Percentiles rank a stretch among this genome's conserved stretches.
phyloP scores from a whole-genome alignment of 2,113 vertebrate species.

The Oxygymnocypris stewartii region DNA sequence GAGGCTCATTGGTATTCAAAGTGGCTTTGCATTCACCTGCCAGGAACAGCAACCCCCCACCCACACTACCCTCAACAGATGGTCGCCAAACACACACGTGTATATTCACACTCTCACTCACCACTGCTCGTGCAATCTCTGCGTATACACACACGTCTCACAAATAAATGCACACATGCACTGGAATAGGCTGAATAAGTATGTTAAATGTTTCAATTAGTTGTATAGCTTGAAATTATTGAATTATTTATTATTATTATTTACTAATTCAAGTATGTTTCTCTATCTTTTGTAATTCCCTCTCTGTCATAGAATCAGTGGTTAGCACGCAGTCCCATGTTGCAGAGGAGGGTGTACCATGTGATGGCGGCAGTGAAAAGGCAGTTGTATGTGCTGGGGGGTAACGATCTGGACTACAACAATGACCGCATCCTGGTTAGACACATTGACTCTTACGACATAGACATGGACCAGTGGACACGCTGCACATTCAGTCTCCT shows the following conservation, averaged over 20 bases:
- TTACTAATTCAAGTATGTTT: not conserved
- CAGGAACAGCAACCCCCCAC: constrained; percentile 77
- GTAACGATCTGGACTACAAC: constrained; percentile 96
- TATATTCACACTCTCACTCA: constrained; percentile 49
- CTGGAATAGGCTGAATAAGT: not conserved
- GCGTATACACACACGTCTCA: not conserved
- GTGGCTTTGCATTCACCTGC: constrained; percentile 75
- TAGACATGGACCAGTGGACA: constrained; percentile 93
- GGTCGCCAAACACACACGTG: constrained; percentile 62
- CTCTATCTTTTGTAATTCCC: not conserved
- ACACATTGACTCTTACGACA: constrained; percentile 92
- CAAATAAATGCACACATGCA: constrained; percentile 42
- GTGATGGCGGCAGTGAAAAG: constrained; percentile 93
- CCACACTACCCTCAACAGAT: constrained; percentile 80
- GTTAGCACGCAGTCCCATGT: constrained; percentile 90
- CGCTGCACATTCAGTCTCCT: constrained; percentile 92
- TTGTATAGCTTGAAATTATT: not conserved
- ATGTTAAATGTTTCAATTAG: not conserved
- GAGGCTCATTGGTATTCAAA: constrained; percentile 78
- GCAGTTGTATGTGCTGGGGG: constrained; percentile 91
- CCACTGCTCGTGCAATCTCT: constrained; percentile 41
- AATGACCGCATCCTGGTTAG: constrained; percentile 94
- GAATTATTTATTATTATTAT: no score
- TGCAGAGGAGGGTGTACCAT: constrained; percentile 95
- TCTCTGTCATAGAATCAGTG: constrained; percentile 85